phyloP scores from a whole-genome alignment of 2,888 invertebrate species.

The Rotaria magnacalcarata region DNA sequence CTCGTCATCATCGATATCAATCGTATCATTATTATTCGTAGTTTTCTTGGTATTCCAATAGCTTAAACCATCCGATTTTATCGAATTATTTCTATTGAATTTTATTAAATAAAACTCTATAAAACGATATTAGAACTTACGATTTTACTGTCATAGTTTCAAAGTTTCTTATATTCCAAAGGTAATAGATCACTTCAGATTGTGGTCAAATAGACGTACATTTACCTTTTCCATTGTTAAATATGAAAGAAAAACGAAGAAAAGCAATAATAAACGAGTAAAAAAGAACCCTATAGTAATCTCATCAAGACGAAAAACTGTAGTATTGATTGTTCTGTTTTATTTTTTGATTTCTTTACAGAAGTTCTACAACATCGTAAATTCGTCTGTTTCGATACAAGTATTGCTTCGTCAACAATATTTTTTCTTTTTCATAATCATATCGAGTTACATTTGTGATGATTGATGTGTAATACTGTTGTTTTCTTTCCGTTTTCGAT shows the following conservation, averaged over 20 bases:
- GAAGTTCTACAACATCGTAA: neutral
- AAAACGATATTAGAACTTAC: neutral
- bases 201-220: too few relatives aligned
- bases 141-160: neutral
- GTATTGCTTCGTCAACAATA: neutral
- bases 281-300: neutral
- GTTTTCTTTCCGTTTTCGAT: neutral
- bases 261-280: neutral
- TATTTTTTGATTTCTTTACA: neutral
- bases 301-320: neutral
- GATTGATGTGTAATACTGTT: neutral
- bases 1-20: neutral
- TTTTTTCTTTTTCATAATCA: neutral
- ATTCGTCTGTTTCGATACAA: neutral
- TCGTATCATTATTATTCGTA: neutral
- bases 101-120: neutral
- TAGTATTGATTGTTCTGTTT: neutral
- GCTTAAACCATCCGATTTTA: neutral
- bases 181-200: too few relatives aligned
- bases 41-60: neutral
- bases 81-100: neutral
- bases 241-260: neutral
- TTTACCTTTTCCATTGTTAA: neutral
- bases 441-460: constrained; percentile 1
- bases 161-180: too few relatives aligned